These are phyloP conservation scores for Cacatua alba DNA, from an alignment of 2,113 vertebrate species.

Conservation along the genomic window DNA sequence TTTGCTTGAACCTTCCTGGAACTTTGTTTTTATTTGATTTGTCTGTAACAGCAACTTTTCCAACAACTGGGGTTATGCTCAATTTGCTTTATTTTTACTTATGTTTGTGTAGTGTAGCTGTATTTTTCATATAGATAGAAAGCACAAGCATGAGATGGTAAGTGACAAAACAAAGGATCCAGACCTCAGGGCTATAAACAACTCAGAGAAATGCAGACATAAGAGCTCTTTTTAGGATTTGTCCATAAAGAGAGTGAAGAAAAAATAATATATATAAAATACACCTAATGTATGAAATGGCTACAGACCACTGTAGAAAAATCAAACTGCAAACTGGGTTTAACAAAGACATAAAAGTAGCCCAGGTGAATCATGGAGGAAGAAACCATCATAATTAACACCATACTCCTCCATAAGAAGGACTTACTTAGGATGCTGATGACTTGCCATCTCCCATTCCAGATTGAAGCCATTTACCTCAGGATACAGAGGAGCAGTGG, in stretches of 20 bases:
- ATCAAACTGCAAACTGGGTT: not conserved
- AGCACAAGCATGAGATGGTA: not conserved
- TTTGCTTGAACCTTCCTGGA: not conserved
- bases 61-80: rapidly evolving
- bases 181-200: not conserved
- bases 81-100: not conserved
- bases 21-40: not conserved
- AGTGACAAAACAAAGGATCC: not conserved
- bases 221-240: not conserved
- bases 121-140: not conserved
- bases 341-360: not conserved
- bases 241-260: not conserved
- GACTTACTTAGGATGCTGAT: not conserved
- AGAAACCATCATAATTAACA: not conserved
- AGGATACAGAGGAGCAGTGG: not conserved
- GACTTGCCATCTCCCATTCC: not conserved
- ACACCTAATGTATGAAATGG: not conserved
- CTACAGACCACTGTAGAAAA: not conserved
- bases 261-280: not conserved
- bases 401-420: not conserved
- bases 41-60: not conserved
- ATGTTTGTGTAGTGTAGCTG: not conserved
- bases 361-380: not conserved
- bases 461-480: not conserved
- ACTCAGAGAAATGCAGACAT: not conserved